Evolutionary conservation across 2,888 invertebrate genomes (phyloP), one percentile per base, ranked within the genome.

Genomic region (Nymphalis polychloros): DNA sequence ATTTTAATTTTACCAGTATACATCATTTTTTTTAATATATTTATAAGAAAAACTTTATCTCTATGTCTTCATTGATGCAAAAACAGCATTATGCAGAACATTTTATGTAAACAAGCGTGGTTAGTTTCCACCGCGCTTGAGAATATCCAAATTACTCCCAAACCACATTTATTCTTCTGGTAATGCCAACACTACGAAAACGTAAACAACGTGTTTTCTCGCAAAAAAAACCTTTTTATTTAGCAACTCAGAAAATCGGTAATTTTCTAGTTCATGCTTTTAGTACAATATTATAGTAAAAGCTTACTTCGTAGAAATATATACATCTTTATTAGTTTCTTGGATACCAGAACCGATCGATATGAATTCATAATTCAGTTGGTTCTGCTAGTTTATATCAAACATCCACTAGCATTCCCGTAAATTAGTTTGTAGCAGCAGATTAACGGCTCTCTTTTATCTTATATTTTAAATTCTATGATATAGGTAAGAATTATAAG

Each of bases 321-420:
- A 49, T 41, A 53, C 60, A 6, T 31, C 46, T 67, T 67, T 57
- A 16, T 27, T 60, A 53, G 52, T 53, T 47, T 52, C 35, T 41
- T 27, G 48, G 20, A 48, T 60, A 50, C 20, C n/a, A 31, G 69
- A 79, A 77, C 81, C 81, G 84, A 83, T 84, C 80, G 83, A 84
- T 83, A 83, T 82, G 80, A 85, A 83, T 84, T 79, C 74, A 76
- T 82, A 81, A 85, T 84, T 81, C 74, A 77, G 76, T 76, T 73
- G 75, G 82, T 76, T 84, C 83, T 78, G 81, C 81, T 76, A 50
- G 50, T 53, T 47, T 67, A 59, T 31, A 57, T 49, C 0, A 31
- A 66, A 53, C 20, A 41, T 41, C 23, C n/a, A 47, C 27, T 52
- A 47, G 60, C 53, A 27, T 53, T 59, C 16, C 59, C 52, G 75